A percentile compares a stretch with the other conserved stretches of the same genome.
Evolutionary conservation across 2,797 vertebrate species (phyloP).

Genomic region (Semaprochilodus insignis): DNA sequence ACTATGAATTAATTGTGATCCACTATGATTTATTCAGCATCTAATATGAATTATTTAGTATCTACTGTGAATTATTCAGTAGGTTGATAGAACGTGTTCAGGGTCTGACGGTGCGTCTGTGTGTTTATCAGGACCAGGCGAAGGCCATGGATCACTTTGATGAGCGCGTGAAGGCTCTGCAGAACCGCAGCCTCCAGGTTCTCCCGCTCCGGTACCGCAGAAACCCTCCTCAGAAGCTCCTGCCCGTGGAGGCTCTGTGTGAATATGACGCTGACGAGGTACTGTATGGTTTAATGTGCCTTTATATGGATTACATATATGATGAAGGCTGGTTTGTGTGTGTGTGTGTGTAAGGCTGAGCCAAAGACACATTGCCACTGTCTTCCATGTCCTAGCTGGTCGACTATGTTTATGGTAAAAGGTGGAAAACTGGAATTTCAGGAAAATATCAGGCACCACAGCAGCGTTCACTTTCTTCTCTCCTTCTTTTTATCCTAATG

Average conservation of each 20-base stretch:
- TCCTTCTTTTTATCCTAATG: slow-evolving; percentile 44
- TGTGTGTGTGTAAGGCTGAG: no score
- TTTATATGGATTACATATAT: no score
- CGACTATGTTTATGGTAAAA: no score
- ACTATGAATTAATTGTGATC: no score
- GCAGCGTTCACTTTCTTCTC: slow-evolving; percentile 3
- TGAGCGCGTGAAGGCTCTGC: slow-evolving; percentile 83
- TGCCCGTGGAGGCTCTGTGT: slow-evolving; percentile 93
- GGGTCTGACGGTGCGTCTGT: slow-evolving; percentile 13
- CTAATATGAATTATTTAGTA: no score
- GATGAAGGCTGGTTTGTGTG: not conserved
- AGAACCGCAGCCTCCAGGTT: slow-evolving; percentile 88
- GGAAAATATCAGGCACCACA: slow-evolving; percentile 18
- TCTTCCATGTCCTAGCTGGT: no score
- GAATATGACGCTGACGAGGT: slow-evolving; percentile 92
- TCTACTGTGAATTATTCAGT: no score
- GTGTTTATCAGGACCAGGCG: slow-evolving; percentile 86
- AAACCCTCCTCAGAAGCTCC: slow-evolving; percentile 78
- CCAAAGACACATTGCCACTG: no score
- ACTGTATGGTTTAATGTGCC: slow-evolving; percentile 9
- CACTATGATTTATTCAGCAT: no score
- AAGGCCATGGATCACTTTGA: slow-evolving; percentile 91
- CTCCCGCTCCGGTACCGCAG: slow-evolving; percentile 88
- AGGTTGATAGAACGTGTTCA: not conserved
- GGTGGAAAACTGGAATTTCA: not conserved